Percentiles rank a stretch among this genome's conserved stretches.
Conservation (phyloP, 2,797 vertebrate species). For the Gallinago nigripennis region DNA sequence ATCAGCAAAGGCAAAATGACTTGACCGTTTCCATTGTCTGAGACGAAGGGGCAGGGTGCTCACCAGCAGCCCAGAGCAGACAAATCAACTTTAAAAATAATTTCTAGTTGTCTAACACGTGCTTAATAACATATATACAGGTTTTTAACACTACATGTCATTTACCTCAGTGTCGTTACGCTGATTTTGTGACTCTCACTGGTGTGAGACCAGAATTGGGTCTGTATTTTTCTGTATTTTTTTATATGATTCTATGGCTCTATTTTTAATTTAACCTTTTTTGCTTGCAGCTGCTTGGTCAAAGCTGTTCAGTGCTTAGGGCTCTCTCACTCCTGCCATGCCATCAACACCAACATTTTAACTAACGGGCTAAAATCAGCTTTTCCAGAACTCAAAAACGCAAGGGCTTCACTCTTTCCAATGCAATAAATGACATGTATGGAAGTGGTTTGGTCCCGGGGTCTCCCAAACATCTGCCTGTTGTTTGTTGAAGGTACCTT, state of each 20-base stretch:
- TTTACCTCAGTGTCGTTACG: not conserved
- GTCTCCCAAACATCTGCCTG: not conserved
- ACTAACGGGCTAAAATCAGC: rapidly evolving
- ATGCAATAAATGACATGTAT: rapidly evolving
- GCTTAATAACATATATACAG: rapidly evolving
- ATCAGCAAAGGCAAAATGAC: not conserved
- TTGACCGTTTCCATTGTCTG: not conserved
- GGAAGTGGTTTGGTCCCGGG: not conserved
- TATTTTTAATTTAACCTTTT: not conserved
- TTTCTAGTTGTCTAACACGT: not conserved
- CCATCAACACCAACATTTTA: not conserved
- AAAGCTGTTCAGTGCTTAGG: not conserved
- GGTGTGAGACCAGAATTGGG: not conserved
- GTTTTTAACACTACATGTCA: rapidly evolving
- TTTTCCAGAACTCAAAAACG: rapidly evolving
- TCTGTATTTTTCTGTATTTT: not conserved
- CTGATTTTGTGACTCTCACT: not conserved
- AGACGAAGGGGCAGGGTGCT: not conserved
- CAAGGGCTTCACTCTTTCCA: not conserved
- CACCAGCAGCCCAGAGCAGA: not conserved
- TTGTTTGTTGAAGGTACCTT: conserved; percentile 84
- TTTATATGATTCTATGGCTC: no score
- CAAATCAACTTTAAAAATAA: not conserved
- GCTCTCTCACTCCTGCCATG: not conserved
- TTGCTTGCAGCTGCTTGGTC: not conserved